Evolutionary conservation across 2,113 vertebrate species (phyloP), one percentile per base, ranked within the genome.

Genomic region (Oryzias celebensis): DNA sequence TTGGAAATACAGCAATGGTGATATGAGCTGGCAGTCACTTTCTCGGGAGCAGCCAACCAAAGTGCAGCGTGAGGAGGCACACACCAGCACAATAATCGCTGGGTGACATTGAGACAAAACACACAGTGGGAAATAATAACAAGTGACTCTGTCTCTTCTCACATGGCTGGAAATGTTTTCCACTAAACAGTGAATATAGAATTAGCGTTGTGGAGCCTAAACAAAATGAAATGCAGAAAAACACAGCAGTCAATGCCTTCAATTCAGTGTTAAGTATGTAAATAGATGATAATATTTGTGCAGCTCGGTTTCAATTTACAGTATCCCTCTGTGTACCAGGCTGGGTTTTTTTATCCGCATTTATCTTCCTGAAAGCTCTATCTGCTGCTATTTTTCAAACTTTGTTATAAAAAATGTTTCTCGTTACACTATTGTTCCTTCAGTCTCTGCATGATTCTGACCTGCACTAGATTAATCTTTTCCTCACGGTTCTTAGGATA

Each of bases 71-170:
- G 62, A 71, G 60, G 71, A 62, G 51, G 66, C 64, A 63, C 73
- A 77, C 72, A 61, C 52, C 58, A 18, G 65, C 50, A 52, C 68
- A 60, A 62, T 69, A 77, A 85, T 76, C 67, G 41, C 56, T 45
- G 67, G 66, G 67, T 78, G 83, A 84, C 83, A 70, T 64, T 83
- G 81, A 77, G 73, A 81, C 54, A 65, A 61, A 80, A 64, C 65
- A 76, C 58, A 75, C 68, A 80, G 71, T 4, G 48, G 66, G 77
- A 68, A 65, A 60, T 68, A 80, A 75, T 51, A 52, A 56, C 12
- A 49, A 60, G 57, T 65, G 48, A 43, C 7, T 56, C 57, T 41
- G 63, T 50, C 43, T 71, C 58, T 63, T 51, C 52, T 61, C 24
- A 63, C 20, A 74, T 49, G 44, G 48, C 52, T 36, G 45, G 48